These are phyloP conservation scores for Rhizoglyphus robini DNA, from an alignment of 1,140 invertebrate species.

Conservation along the genomic window DNA sequence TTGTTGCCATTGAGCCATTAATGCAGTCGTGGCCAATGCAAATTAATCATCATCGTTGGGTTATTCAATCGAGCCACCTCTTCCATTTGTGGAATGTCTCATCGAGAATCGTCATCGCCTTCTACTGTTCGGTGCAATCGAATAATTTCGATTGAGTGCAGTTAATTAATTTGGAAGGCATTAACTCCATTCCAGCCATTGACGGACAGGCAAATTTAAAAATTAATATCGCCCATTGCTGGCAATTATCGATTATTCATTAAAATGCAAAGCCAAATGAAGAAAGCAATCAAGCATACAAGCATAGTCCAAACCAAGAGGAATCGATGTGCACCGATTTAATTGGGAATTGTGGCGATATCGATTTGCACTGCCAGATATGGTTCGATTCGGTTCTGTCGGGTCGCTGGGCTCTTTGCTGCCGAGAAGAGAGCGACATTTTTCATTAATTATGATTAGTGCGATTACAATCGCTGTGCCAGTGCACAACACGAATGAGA, in stretches of 20 bases:
- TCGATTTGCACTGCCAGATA: not conserved
- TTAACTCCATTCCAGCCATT: not conserved
- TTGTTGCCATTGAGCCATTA: too few species aligned
- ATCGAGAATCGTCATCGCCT: not conserved
- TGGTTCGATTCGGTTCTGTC: not conserved
- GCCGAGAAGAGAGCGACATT: not conserved
- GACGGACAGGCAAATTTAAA: not conserved
- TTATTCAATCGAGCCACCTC: not conserved
- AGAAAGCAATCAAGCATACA: not conserved
- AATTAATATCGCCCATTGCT: conserved; percentile 1
- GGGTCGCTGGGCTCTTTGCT: not conserved
- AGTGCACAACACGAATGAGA: not conserved
- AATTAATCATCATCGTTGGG: not conserved
- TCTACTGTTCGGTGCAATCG: not conserved
- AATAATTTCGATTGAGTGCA: not conserved
- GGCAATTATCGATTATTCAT: conserved; percentile 8
- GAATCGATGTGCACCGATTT: not conserved
- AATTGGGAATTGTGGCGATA: conserved; percentile 3
- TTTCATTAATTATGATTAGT: conserved; percentile 9
- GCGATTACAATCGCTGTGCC: not conserved
- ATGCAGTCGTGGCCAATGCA: not conserved
- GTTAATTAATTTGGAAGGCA: not conserved
- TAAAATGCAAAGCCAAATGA: conserved; percentile 1
- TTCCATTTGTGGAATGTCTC: not conserved
- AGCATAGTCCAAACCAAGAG: not conserved